Conservation (phyloP, 2,888 invertebrate genomes). For the Smittia sp. region DNA sequence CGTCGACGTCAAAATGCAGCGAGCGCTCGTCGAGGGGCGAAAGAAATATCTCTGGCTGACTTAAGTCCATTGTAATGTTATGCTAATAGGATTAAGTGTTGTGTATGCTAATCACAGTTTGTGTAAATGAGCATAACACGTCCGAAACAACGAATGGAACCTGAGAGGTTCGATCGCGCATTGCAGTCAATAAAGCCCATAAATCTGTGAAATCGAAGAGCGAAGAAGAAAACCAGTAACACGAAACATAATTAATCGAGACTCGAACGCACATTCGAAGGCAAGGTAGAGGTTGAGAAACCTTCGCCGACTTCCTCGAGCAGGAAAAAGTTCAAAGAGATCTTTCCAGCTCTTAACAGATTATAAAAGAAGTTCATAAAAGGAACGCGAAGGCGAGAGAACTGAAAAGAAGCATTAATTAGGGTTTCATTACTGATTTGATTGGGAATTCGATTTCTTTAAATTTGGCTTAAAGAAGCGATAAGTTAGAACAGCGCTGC, state of each 20-base stretch:
- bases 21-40: background rate
- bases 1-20: background rate
- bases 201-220: background rate
- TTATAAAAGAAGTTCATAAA: conserved; percentile 18
- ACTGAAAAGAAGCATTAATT: conserved; percentile 17
- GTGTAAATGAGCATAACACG: conserved; percentile 24
- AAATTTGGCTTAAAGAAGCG: background rate
- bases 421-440: conserved; percentile 9
- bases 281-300: background rate
- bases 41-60: background rate
- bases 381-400: background rate
- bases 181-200: background rate
- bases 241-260: conserved; percentile 38
- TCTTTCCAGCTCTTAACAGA: background rate
- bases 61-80: conserved; percentile 19
- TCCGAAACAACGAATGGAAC: conserved; percentile 21
- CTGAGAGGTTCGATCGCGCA: background rate
- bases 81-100: conserved; percentile 34
- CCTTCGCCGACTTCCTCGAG: background rate
- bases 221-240: background rate
- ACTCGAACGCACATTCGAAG: conserved; percentile 18
- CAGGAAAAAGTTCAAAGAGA: conserved; percentile 33
- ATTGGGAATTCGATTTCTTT: background rate
- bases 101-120: conserved; percentile 31
- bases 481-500: no score